Percentiles rank a stretch among this genome's conserved stretches.
Conservation (phyloP, 2,113 vertebrate genomes). For the Tretioscincus oriximinensis region DNA sequence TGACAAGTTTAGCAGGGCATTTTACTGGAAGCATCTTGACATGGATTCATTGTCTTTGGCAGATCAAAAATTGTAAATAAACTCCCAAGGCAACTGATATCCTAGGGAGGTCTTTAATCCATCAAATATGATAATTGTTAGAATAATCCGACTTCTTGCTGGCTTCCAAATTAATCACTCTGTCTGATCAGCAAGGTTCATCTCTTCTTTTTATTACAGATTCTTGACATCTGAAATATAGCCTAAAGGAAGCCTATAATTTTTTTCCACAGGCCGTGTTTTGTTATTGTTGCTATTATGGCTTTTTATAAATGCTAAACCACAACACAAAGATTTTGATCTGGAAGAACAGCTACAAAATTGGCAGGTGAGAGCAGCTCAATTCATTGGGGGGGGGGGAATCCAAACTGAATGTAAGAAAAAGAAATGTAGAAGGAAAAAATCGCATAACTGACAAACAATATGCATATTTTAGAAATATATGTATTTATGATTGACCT, state of each 20-base stretch:
- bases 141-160: conserved; percentile 42
- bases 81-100: conserved; percentile 42
- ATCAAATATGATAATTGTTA: conserved; percentile 64
- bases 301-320: conserved; percentile 12
- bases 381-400: neutral
- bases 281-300: neutral
- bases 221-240: conserved; percentile 35
- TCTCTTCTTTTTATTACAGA: conserved; percentile 43
- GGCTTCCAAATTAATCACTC: conserved; percentile 61
- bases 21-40: conserved; percentile 33
- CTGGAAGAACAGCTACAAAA: neutral
- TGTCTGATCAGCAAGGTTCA: conserved; percentile 61
- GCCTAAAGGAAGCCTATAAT: conserved; percentile 45
- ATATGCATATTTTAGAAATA: neutral
- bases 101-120: conserved; percentile 45
- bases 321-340: fast-evolving
- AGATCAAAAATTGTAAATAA: conserved; percentile 55
- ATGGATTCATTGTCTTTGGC: conserved; percentile 3
- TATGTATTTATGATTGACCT: neutral
- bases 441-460: neutral
- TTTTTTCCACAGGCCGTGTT: conserved; percentile 19
- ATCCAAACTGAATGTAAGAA: neutral
- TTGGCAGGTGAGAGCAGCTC: neutral
- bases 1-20: conserved; percentile 8
- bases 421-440: neutral